Evolutionary conservation across 2,797 vertebrate genomes (phyloP).

Genomic region (Halcyon chelicuti): DNA sequence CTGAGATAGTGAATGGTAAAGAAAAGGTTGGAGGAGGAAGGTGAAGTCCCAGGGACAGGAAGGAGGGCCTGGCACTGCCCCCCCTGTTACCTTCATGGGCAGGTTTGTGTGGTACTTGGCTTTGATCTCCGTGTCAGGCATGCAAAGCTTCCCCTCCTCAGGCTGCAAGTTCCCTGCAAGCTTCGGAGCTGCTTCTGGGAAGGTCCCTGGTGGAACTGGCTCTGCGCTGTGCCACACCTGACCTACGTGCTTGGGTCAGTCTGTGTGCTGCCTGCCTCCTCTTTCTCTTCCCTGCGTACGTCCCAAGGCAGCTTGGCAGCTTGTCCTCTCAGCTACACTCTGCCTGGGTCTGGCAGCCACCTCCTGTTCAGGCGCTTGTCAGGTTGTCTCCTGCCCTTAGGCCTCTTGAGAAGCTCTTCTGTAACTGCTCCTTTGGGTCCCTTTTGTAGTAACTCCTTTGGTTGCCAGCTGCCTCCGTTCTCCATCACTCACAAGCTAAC

Average conservation of each 20-base stretch:
- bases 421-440: neutral
- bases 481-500: fast-evolving
- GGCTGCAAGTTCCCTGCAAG: neutral
- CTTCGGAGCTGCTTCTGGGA: neutral
- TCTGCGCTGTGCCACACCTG: neutral
- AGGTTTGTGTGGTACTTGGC: neutral
- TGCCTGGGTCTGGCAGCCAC: neutral
- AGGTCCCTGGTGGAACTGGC: neutral
- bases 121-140: neutral
- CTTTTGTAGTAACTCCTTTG: no score
- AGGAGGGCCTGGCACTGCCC: neutral
- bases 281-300: neutral
- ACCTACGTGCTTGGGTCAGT: no score
- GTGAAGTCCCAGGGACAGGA: fast-evolving
- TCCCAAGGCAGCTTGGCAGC: neutral
- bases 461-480: neutral
- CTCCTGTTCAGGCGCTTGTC: neutral
- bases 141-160: neutral
- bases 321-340: neutral
- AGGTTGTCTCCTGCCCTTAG: neutral
- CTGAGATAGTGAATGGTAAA: neutral
- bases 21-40: neutral
- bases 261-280: neutral
- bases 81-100: neutral
- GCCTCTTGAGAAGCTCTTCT: neutral